A percentile compares a stretch with the other conserved stretches of the same genome.
phyloP scores from a whole-genome alignment of 2,113 vertebrate genomes.

The Jaculus jaculus region DNA sequence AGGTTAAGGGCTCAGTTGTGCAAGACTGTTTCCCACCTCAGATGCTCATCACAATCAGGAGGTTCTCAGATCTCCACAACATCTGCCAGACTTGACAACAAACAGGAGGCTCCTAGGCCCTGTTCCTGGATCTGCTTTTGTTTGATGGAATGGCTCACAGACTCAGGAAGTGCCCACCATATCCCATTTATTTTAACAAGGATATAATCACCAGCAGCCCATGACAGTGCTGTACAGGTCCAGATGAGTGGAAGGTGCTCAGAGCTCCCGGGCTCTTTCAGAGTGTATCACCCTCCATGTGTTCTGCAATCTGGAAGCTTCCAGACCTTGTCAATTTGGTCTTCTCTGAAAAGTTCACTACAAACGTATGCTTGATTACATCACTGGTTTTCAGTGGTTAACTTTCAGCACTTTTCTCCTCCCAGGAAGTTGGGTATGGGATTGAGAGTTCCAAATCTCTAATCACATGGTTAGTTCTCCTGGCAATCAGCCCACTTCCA shows the following conservation, averaged over 20 bases:
- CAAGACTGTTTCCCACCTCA: not conserved
- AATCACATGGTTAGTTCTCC: not conserved
- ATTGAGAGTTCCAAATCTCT: not conserved
- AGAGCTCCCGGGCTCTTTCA: not conserved
- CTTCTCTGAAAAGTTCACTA: not conserved
- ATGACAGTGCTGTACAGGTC: not conserved
- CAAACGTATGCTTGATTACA: not conserved
- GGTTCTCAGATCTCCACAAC: not conserved
- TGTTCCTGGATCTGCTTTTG: not conserved
- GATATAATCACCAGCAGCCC: not conserved
- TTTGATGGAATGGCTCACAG: not conserved
- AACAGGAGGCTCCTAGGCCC: not conserved
- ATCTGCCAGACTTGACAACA: not conserved
- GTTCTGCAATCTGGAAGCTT: not conserved
- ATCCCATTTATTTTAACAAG: not conserved
- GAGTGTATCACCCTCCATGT: accelerated
- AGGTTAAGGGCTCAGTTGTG: not conserved
- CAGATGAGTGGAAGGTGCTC: not conserved
- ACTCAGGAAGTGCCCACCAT: not conserved
- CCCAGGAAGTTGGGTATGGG: no score
- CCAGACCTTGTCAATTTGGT: not conserved
- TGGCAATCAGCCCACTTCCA: not conserved
- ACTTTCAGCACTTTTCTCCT: not conserved
- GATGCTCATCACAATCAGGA: not conserved
- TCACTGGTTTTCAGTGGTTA: not conserved